Evolutionary conservation across 64 coral and sea anemone species (phyloP).

Genomic region (Dendronephthya gigantea): DNA sequence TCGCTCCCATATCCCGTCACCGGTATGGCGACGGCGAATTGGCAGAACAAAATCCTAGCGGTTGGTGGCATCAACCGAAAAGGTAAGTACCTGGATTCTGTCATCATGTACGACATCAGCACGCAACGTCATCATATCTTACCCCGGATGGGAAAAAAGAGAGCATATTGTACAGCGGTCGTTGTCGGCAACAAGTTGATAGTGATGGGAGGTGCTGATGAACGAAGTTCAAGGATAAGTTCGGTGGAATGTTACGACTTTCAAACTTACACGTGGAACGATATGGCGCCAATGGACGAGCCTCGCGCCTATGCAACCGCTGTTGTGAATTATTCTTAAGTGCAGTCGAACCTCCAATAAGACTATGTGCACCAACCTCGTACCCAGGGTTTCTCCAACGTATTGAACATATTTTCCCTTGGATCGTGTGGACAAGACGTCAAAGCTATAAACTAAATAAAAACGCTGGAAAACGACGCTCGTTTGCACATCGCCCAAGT

Average conservation of each 20-base stretch:
- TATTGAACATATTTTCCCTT: too few relatives aligned
- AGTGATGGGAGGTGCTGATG: neutral
- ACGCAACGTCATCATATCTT: neutral
- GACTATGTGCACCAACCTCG: too few relatives aligned
- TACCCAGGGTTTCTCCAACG: too few relatives aligned
- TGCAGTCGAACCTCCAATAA: too few relatives aligned
- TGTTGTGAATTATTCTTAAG: neutral
- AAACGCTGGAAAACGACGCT: too few relatives aligned
- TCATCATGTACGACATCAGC: neutral
- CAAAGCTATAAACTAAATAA: too few relatives aligned
- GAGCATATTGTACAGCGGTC: neutral
- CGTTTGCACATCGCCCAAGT: too few relatives aligned
- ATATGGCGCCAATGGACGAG: neutral
- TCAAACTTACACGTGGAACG: neutral
- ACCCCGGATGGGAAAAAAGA: neutral
- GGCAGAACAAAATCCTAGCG: neutral
- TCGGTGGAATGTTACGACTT: conserved; percentile 4
- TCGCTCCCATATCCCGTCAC: neutral
- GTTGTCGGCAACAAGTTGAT: neutral
- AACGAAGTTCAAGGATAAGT: neutral
- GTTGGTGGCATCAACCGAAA: neutral
- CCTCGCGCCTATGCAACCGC: neutral
- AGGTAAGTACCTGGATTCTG: neutral
- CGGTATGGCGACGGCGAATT: neutral
- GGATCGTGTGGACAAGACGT: too few relatives aligned